A percentile compares a stretch with the other conserved stretches of the same genome.
phyloP scores from a whole-genome alignment of 2,797 vertebrate genomes.

The Anabacerthia variegaticeps region DNA sequence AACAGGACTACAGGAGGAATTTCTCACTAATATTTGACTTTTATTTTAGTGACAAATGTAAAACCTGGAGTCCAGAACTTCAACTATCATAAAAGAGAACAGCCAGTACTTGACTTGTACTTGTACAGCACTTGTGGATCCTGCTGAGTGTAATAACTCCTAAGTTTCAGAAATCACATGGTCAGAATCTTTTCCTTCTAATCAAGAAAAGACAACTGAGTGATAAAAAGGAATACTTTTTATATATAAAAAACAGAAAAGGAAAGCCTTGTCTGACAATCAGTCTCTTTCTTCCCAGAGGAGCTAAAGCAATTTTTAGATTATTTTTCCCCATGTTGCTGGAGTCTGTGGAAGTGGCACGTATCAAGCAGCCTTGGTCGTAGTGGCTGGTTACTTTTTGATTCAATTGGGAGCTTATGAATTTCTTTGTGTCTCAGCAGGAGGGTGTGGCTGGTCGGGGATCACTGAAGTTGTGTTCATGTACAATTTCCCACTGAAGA shows the following conservation, averaged over 20 bases:
- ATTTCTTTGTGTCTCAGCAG: not conserved
- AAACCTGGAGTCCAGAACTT: not conserved
- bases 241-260: not conserved
- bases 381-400: not conserved
- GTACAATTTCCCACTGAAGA: fast-evolving
- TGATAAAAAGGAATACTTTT: not conserved
- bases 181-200: not conserved
- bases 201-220: not conserved
- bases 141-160: not conserved
- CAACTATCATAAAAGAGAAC: not conserved
- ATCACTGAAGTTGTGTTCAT: not conserved
- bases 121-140: not conserved
- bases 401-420: fast-evolving
- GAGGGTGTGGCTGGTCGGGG: not conserved
- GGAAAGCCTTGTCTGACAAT: not conserved
- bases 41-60: not conserved
- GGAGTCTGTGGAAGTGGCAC: not conserved
- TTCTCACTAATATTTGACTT: not conserved
- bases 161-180: not conserved
- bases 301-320: not conserved
- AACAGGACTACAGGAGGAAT: not conserved
- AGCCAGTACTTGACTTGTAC: not conserved
- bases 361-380: fast-evolving
- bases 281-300: not conserved
- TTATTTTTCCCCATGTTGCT: not conserved